These are phyloP conservation scores for Diaphora mendica DNA, from an alignment of 2,888 invertebrate genomes.

Conservation along the genomic window DNA sequence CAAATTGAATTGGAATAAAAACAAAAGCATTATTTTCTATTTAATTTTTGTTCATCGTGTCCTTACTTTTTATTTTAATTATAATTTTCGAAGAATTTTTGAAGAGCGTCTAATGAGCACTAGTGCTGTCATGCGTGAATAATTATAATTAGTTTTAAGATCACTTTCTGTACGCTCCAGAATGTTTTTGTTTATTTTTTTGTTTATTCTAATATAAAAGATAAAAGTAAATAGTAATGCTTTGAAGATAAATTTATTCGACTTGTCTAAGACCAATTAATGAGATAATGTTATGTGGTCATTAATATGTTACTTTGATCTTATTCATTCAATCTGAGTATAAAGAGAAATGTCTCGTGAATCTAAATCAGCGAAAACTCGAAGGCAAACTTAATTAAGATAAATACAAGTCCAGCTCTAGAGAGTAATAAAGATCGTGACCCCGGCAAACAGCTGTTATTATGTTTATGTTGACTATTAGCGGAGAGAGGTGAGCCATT, in stretches of 20 bases:
- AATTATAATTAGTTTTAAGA: neutral
- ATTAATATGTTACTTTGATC: neutral
- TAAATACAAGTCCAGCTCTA: neutral
- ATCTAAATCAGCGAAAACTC: neutral
- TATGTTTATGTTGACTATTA: slow-evolving; percentile 3
- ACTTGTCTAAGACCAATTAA: neutral
- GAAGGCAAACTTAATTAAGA: slow-evolving; percentile 3
- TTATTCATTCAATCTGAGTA: neutral
- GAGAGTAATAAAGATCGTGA: neutral
- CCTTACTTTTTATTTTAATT: too few relatives aligned
- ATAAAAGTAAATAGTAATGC: neutral
- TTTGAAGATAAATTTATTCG: neutral
- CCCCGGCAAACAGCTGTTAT: neutral
- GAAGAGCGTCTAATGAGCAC: too few relatives aligned
- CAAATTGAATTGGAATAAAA: too few relatives aligned
- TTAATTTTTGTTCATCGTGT: too few relatives aligned
- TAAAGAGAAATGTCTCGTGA: neutral
- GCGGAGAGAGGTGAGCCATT: neutral
- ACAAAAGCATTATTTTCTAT: too few relatives aligned
- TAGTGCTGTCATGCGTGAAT: neutral
- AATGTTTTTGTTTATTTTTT: neutral
- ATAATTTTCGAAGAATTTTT: too few relatives aligned
- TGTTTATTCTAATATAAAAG: neutral
- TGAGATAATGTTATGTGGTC: neutral
- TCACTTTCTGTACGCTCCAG: neutral